phyloP scores from a whole-genome alignment of 2,113 vertebrate genomes.

The Oncorhynchus nerka region DNA sequence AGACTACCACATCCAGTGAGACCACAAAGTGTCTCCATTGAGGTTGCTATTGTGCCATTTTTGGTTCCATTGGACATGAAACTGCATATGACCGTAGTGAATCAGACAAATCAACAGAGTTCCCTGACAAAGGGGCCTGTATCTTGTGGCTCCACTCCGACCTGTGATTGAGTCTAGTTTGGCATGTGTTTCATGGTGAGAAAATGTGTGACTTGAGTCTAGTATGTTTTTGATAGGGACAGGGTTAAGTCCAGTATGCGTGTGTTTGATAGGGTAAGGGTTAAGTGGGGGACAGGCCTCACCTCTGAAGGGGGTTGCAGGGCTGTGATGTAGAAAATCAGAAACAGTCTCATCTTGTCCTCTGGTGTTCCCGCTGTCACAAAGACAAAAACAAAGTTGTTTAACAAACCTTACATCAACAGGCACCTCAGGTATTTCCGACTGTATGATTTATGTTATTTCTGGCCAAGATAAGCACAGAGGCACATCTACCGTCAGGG shows the following conservation, averaged over 20 bases:
- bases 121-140: background rate
- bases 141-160: background rate
- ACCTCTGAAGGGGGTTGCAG: conserved; percentile 91
- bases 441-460: no score
- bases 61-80: background rate
- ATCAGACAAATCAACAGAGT: no score
- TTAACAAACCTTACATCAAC: background rate
- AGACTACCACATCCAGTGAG: conserved; percentile 19
- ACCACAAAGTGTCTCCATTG: background rate
- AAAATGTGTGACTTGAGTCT: background rate
- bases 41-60: background rate
- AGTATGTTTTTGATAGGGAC: background rate
- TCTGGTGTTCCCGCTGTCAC: conserved; percentile 91
- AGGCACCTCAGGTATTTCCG: background rate
- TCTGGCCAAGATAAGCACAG: no score
- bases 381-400: conserved; percentile 19
- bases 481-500: conserved; percentile 84
- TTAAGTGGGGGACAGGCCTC: background rate
- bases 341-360: conserved; percentile 97
- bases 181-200: background rate
- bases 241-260: background rate
- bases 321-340: conserved; percentile 94
- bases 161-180: background rate
- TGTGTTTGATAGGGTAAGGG: background rate
- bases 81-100: background rate